Conservation (phyloP, 2,888 invertebrate genomes). For the Eristalis tenax region DNA sequence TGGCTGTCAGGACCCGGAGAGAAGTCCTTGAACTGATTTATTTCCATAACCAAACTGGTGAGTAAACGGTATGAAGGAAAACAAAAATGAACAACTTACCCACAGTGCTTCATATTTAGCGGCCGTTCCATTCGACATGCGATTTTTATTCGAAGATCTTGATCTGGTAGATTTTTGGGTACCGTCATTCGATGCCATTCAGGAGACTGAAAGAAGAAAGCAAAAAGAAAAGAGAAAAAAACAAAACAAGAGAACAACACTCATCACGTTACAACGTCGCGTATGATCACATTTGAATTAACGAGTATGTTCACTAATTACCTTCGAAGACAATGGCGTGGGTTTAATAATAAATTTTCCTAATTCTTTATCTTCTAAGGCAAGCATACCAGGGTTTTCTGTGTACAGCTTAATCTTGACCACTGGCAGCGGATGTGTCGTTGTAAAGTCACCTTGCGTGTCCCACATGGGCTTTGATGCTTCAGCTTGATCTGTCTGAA, state of each 20-base stretch:
- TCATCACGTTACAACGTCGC: background rate
- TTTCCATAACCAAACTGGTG: no score
- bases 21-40: no score
- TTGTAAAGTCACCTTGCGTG: constrained; percentile 99
- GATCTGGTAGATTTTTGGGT: constrained; percentile 96
- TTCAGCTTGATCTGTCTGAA: constrained; percentile 99
- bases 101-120: constrained; percentile 99
- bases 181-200: constrained; percentile 99
- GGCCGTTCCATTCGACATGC: constrained; percentile 99
- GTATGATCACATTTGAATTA: background rate
- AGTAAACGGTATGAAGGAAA: no score
- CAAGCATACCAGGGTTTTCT: constrained; percentile 97
- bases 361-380: constrained; percentile 99
- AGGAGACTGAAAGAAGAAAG: constrained; percentile 85
- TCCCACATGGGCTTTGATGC: constrained; percentile 99
- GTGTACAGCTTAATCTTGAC: constrained; percentile 99
- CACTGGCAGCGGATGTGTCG: constrained; percentile 96
- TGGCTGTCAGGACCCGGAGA: no score
- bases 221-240: background rate
- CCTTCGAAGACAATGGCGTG: constrained; percentile 93
- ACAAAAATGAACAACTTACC: constrained; percentile 83
- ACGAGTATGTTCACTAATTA: constrained; percentile 77
- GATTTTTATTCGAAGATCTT: constrained; percentile 97
- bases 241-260: constrained; percentile 2
- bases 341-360: constrained; percentile 95